A percentile compares a stretch with the other conserved stretches of the same genome.
phyloP scores from a whole-genome alignment of 2,888 invertebrate species.

The Steinernema carpocapsae region DNA sequence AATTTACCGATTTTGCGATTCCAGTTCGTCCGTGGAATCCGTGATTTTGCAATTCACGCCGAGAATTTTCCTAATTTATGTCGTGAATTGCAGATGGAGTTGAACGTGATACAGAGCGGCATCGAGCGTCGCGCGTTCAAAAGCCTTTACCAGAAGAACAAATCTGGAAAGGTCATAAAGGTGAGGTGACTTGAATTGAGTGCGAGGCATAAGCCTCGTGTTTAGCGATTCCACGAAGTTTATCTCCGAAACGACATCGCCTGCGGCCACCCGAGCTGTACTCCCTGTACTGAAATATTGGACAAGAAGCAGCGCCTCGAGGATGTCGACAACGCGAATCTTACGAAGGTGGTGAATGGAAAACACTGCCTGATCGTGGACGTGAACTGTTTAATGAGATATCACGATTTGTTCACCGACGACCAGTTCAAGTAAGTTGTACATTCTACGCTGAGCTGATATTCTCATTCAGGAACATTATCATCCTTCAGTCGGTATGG shows the following conservation, averaged over 20 bases:
- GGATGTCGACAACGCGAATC: slow-evolving; percentile 41
- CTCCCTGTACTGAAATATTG: slow-evolving; percentile 37
- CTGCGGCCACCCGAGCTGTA: slow-evolving; percentile 54
- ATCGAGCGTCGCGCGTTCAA: slow-evolving; percentile 38
- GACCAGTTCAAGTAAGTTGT: slow-evolving; percentile 50
- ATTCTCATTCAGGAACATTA: slow-evolving; percentile 47
- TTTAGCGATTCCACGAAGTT: slow-evolving; percentile 61
- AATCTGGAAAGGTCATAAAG: slow-evolving; percentile 41
- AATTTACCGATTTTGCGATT: neutral
- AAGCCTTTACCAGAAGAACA: slow-evolving; percentile 40
- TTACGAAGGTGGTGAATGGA: slow-evolving; percentile 41
- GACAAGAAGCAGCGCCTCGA: slow-evolving; percentile 38
- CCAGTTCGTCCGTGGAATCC: neutral
- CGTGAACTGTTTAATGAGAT: slow-evolving; percentile 51
- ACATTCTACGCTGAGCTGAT: neutral
- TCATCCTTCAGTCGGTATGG: slow-evolving; percentile 56
- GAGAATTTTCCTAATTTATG: neutral
- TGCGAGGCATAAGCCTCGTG: neutral
- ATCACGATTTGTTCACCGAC: slow-evolving; percentile 63
- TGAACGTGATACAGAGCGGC: slow-evolving; percentile 26
- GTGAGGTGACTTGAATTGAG: slow-evolving; percentile 13
- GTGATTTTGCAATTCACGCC: no score
- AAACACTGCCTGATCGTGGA: slow-evolving; percentile 58
- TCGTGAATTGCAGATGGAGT: neutral
- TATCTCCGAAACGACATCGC: slow-evolving; percentile 63